Percentiles rank a stretch among this genome's conserved stretches.
Evolutionary conservation across 35 echinoderm and acorn worm genomes (phyloP).

Genomic region (Heliocidaris tuberculata): DNA sequence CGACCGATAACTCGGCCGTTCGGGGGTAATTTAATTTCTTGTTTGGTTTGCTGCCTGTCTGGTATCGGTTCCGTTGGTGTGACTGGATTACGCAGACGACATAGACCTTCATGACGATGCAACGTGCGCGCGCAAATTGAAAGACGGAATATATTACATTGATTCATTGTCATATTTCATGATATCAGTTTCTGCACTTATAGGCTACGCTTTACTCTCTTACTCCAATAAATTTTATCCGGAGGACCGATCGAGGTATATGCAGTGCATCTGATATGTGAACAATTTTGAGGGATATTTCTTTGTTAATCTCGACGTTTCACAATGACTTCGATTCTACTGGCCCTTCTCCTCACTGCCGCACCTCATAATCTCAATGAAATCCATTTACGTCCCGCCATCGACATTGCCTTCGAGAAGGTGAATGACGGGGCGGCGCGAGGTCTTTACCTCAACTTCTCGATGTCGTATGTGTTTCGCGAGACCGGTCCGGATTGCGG

Average conservation of each 20-base stretch:
- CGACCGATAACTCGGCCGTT: too few relatives aligned
- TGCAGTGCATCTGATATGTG: neutral
- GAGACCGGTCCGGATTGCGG: conserved; percentile 42
- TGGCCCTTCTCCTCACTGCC: neutral
- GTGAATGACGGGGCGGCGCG: conserved; percentile 32
- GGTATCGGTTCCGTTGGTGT: too few relatives aligned
- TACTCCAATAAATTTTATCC: too few relatives aligned
- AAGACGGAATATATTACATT: neutral
- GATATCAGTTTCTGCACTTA: neutral
- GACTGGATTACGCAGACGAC: neutral
- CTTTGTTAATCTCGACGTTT: neutral
- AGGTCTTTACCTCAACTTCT: conserved; percentile 41
- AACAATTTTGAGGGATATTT: neutral
- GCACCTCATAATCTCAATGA: conserved; percentile 16
- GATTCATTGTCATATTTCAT: neutral
- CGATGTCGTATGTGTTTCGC: conserved; percentile 45
- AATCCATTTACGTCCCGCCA: conserved; percentile 55
- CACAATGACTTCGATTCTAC: neutral
- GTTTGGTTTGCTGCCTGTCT: too few relatives aligned
- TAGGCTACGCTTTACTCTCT: neutral
- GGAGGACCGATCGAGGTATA: too few relatives aligned
- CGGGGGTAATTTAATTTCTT: too few relatives aligned
- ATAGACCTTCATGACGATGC: neutral
- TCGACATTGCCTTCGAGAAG: conserved; percentile 68
- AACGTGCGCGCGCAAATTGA: neutral